A percentile compares a stretch with the other conserved stretches of the same genome.
phyloP scores from a whole-genome alignment of 2,888 invertebrate species.

The Blomia tropicalis region DNA sequence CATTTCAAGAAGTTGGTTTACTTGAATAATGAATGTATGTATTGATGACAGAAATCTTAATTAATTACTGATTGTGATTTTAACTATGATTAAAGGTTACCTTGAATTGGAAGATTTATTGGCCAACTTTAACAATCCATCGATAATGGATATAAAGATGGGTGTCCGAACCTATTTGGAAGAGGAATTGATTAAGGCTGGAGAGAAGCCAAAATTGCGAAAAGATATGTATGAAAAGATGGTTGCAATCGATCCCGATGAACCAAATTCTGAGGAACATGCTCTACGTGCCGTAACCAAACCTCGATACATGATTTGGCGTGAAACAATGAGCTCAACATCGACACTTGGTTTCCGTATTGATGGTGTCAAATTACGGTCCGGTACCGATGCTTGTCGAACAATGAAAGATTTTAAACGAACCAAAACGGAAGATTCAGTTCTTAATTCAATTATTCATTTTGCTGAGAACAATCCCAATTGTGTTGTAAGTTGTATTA shows the following conservation, averaged over 20 bases:
- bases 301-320: constrained; percentile 85
- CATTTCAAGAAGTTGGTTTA: constrained; percentile 33
- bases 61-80: constrained; percentile 17
- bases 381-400: constrained; percentile 52
- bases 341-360: constrained; percentile 87
- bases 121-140: constrained; percentile 74
- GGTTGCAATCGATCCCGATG: constrained; percentile 75
- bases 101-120: constrained; percentile 80
- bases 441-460: constrained; percentile 59
- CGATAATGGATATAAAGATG: constrained; percentile 93
- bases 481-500: constrained; percentile 49
- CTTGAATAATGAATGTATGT: constrained; percentile 40
- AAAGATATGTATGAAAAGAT: constrained; percentile 95
- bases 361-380: constrained; percentile 53
- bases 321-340: constrained; percentile 94
- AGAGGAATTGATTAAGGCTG: constrained; percentile 82
- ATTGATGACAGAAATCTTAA: constrained; percentile 3
- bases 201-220: constrained; percentile 55
- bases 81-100: constrained; percentile 40
- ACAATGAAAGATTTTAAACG: constrained; percentile 90
- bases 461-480: constrained; percentile 63
- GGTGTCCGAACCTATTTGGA: constrained; percentile 86
- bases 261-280: constrained; percentile 78
- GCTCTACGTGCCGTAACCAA: constrained; percentile 78
- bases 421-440: constrained; percentile 60